These are phyloP conservation scores for Ceryle rudis DNA, from an alignment of 2,797 vertebrate genomes.

Conservation along the genomic window DNA sequence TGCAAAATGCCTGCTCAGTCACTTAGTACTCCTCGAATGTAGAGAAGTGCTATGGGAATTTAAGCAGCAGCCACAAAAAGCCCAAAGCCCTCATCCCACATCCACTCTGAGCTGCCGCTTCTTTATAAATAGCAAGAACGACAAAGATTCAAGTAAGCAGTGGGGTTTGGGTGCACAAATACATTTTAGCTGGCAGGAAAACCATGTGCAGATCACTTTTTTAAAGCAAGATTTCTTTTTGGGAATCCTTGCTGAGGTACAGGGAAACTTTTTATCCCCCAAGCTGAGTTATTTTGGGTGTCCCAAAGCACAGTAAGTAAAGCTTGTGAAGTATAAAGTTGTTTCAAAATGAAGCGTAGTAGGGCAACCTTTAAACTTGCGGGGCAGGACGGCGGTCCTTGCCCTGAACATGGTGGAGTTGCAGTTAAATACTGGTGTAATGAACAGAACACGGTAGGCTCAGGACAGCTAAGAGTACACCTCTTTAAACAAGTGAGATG, in stretches of 20 bases:
- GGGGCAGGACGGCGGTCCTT: background rate
- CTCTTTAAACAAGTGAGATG: background rate
- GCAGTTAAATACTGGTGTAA: background rate
- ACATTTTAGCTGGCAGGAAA: background rate
- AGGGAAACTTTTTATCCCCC: background rate
- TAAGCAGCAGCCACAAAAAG: background rate
- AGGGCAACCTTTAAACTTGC: background rate
- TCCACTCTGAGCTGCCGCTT: background rate
- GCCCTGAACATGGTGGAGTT: background rate
- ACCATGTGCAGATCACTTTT: background rate
- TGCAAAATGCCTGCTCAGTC: background rate
- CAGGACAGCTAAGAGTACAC: background rate
- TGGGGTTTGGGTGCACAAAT: background rate
- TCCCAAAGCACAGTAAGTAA: background rate
- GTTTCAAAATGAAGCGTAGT: background rate
- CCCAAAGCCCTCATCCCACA: background rate
- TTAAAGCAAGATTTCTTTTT: background rate
- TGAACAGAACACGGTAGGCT: background rate
- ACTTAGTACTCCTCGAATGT: rapidly evolving
- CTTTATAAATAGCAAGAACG: background rate
- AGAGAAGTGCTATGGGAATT: background rate
- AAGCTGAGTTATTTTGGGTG: background rate
- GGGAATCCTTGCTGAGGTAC: background rate
- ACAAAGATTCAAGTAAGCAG: background rate
- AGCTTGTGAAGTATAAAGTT: background rate